A percentile compares a stretch with the other conserved stretches of the same genome.
Conservation (phyloP, 2,888 invertebrate species). For the Mamestra brassicae region DNA sequence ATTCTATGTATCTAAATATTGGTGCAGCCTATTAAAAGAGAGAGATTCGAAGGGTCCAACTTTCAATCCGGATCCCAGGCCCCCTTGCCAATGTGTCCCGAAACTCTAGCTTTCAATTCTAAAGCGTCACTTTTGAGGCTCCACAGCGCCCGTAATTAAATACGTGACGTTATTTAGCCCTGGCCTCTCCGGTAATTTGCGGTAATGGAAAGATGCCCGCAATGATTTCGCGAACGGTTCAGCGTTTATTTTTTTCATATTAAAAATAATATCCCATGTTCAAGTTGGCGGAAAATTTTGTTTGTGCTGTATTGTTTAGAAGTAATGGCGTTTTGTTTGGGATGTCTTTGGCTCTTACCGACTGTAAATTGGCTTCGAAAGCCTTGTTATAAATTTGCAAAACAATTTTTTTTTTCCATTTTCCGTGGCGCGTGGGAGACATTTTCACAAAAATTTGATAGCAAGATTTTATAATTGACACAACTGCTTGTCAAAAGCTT, state of each 20-base stretch:
- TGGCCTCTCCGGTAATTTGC: conserved; percentile 81
- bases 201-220: conserved; percentile 81
- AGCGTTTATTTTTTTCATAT: conserved; percentile 73
- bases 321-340: conserved; percentile 60
- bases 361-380: conserved; percentile 45
- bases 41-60: conserved; percentile 2
- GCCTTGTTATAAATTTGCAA: conserved; percentile 19
- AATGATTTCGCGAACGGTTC: conserved; percentile 77
- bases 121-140: conserved; percentile 82
- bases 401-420: background rate
- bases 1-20: background rate
- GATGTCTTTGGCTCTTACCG: conserved; percentile 50
- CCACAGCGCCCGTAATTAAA: conserved; percentile 85
- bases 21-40: background rate
- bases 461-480: too few relatives aligned
- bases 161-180: conserved; percentile 87
- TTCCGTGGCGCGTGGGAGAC: background rate
- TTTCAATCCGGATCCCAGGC: conserved; percentile 11
- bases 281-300: conserved; percentile 65
- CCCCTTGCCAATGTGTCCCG: conserved; percentile 68
- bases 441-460: background rate
- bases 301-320: conserved; percentile 64
- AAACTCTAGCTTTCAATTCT: conserved; percentile 82
- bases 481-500: too few relatives aligned
- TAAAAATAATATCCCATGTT: conserved; percentile 69